phyloP scores from a whole-genome alignment of 2,797 vertebrate genomes.

The Todus mexicanus region DNA sequence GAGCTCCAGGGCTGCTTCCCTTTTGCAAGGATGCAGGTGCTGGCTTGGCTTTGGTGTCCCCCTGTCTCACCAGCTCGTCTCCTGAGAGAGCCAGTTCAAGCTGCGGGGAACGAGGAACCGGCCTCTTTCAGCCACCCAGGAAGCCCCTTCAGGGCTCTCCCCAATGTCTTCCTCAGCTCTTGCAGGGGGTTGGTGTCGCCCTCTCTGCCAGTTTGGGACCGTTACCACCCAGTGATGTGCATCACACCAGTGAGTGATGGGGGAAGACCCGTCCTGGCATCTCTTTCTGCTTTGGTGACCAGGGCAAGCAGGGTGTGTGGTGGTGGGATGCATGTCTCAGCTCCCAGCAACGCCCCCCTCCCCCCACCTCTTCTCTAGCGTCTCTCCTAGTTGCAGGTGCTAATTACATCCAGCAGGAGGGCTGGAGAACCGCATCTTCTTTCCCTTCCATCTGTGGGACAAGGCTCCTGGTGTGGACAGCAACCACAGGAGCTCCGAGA shows the following conservation, averaged over 20 bases:
- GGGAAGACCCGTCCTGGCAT: too few relatives aligned
- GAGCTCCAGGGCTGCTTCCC: neutral
- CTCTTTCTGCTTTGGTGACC: neutral
- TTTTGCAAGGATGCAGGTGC: neutral
- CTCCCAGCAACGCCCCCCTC: neutral
- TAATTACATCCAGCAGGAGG: neutral
- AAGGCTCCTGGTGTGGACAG: accelerated
- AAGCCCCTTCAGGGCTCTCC: neutral
- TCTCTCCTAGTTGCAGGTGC: neutral
- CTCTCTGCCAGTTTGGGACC: accelerated
- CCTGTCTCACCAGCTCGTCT: neutral
- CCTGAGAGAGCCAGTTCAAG: neutral
- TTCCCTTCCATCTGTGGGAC: neutral
- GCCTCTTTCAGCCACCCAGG: accelerated
- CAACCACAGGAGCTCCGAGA: accelerated
- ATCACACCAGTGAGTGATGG: accelerated
- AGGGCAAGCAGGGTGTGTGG: too few relatives aligned
- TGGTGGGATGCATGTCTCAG: neutral
- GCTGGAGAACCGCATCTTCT: neutral
- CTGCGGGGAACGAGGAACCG: accelerated
- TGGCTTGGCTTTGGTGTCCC: neutral
- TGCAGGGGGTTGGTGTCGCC: neutral
- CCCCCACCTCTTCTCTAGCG: too few relatives aligned
- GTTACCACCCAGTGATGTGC: accelerated
- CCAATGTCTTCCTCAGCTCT: too few relatives aligned